These are phyloP conservation scores for Cliona cf. orientalis DNA, from an alignment of 37 sponge, comb jelly and placozoan species.

Conservation along the genomic window DNA sequence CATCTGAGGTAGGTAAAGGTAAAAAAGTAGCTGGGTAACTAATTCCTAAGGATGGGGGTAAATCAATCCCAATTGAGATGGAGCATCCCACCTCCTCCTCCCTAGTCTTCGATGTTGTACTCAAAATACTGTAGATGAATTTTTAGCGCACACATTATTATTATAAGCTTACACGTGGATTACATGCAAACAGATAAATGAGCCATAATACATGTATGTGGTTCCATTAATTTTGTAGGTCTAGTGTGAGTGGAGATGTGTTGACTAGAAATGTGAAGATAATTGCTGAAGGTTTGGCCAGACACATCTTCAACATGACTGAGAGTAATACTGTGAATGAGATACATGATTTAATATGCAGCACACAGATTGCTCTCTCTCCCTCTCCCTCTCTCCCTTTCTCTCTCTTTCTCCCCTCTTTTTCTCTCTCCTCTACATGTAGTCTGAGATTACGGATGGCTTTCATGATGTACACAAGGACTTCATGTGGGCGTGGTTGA, in stretches of 20 bases:
- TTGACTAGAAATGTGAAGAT: slow-evolving; percentile 63
- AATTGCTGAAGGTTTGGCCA: slow-evolving; percentile 77
- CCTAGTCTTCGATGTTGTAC: no score
- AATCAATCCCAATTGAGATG: no score
- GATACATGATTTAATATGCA: neutral
- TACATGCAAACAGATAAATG: neutral
- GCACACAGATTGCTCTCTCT: neutral
- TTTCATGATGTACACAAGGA: slow-evolving; percentile 10
- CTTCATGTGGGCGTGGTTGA: slow-evolving; percentile 33
- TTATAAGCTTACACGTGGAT: no score
- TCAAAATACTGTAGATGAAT: no score
- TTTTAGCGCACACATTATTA: no score
- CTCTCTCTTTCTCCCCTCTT: no score
- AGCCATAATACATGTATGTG: neutral
- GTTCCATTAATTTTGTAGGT: slow-evolving; percentile 13
- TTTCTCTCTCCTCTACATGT: no score
- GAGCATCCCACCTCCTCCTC: no score
- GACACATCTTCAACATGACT: slow-evolving; percentile 79
- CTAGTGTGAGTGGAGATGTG: slow-evolving; percentile 23
- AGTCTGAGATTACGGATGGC: no score
- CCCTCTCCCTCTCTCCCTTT: neutral
- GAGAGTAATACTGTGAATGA: neutral
- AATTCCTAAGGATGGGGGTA: no score
- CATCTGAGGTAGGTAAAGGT: neutral
- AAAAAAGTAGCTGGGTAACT: neutral